Evolutionary conservation across 2,113 vertebrate species (phyloP).

Genomic region (Strix uralensis): DNA sequence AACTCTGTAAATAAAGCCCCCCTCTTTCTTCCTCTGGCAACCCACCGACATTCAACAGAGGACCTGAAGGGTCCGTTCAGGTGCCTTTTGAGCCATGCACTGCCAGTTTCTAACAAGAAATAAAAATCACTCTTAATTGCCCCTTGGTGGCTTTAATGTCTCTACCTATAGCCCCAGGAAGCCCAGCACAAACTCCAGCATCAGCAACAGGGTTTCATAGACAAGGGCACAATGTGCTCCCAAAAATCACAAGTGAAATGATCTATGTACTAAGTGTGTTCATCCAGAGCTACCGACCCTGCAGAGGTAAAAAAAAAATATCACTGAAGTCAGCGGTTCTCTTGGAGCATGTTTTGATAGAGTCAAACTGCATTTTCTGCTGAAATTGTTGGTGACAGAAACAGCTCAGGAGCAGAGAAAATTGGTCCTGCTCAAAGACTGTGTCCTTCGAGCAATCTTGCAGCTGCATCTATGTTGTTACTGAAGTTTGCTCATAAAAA

Average conservation of each 20-base stretch:
- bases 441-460: not conserved
- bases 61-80: not conserved
- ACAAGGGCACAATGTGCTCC: accelerated
- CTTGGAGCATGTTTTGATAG: not conserved
- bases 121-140: not conserved
- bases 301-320: accelerated
- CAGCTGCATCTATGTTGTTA: not conserved
- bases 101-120: not conserved
- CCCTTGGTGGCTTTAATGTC: not conserved
- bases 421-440: not conserved
- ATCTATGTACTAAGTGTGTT: accelerated
- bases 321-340: not conserved
- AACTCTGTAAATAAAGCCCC: not conserved
- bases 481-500: not conserved
- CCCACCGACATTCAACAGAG: too few species aligned
- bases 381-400: not conserved
- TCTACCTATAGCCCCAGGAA: not conserved
- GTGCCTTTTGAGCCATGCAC: not conserved
- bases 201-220: not conserved
- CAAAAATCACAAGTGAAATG: not conserved
- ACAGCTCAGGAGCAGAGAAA: not conserved
- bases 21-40: not conserved
- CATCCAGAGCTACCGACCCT: accelerated
- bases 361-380: not conserved
- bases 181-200: not conserved